Evolutionary conservation across 2,888 invertebrate species (phyloP), one percentile per base, ranked within the genome.

Genomic region (Helleia helle): DNA sequence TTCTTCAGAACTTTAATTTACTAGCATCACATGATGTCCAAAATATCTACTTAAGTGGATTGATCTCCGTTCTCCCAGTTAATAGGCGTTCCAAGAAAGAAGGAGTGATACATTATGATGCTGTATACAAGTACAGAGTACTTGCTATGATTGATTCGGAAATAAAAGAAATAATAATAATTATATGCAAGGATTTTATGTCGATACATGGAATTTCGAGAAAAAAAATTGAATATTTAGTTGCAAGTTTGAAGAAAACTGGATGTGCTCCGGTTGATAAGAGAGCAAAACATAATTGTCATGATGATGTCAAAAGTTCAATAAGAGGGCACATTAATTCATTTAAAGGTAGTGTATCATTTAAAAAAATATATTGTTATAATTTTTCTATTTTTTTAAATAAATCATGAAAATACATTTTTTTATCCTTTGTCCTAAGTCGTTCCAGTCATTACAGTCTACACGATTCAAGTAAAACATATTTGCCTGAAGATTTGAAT

Each of bases 41-140:
- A 36, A 44, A 39, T 38, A 36, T 30, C 26, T 41, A 37, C 39
- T 41, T 41, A 7, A 29, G 44, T 44, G 44, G 39, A 36, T 39
- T 44, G 11, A 44, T 44, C 29, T 40, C 37, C 6, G 39, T 44
- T 36, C 38, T 44, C n/a, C 41, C 44, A 12, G 43, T 44, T 18
- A 44, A 26, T 31, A 40, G 38, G 28, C 41, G 17, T 9, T 39
- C 41, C 1, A 31, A 18, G 17, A 31, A 31, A 17, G 31, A 17
- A 17, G 17, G 11, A n/a, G 17, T 9, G 31, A 31, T 17, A 31
- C 31, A 31, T 43, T 40, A 43, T 37, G 30, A 43, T 13, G 30
- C 30, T 40, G 30, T 40, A 12, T 40, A 43, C 22, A 27, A 40
- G 17, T 29, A 31, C 30, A 40, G 14, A 27, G 26, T 26, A 14